phyloP scores from a whole-genome alignment of 2,888 invertebrate species.

The Acanthopleura granulata region DNA sequence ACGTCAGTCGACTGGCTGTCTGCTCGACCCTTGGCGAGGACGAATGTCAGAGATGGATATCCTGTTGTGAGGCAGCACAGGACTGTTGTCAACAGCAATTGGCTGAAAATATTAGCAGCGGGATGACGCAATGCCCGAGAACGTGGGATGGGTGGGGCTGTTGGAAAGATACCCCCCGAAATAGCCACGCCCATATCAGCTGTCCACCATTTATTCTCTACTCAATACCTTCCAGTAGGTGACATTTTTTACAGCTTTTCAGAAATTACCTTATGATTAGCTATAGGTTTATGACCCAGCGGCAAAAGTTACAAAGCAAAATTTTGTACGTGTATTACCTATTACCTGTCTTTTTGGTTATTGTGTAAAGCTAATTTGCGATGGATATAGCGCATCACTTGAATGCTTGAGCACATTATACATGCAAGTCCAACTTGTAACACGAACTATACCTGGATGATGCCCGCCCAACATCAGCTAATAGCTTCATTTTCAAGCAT shows the following conservation, averaged over 20 bases:
- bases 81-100: slow-evolving; percentile 44
- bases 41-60: slow-evolving; percentile 46
- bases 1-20: slow-evolving; percentile 27
- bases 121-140: slow-evolving; percentile 38
- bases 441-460: too few species aligned
- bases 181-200: slow-evolving; percentile 31
- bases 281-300: too few species aligned
- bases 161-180: slow-evolving; percentile 47
- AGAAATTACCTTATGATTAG: too few species aligned
- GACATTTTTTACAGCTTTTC: neutral
- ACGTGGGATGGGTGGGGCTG: slow-evolving; percentile 61
- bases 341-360: too few species aligned
- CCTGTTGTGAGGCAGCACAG: slow-evolving; percentile 45
- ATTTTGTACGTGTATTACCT: too few species aligned
- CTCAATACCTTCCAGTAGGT: slow-evolving; percentile 43
- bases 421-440: too few species aligned
- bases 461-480: too few species aligned
- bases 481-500: too few species aligned
- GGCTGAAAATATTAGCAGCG: neutral
- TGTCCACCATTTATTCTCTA: slow-evolving; percentile 50
- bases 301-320: too few species aligned
- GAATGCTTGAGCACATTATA: too few species aligned
- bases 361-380: too few species aligned
- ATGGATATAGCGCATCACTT: too few species aligned
- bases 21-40: slow-evolving; percentile 41